phyloP scores from a whole-genome alignment of 2,113 vertebrate genomes.

The Ophthalmotilapia sp. region DNA sequence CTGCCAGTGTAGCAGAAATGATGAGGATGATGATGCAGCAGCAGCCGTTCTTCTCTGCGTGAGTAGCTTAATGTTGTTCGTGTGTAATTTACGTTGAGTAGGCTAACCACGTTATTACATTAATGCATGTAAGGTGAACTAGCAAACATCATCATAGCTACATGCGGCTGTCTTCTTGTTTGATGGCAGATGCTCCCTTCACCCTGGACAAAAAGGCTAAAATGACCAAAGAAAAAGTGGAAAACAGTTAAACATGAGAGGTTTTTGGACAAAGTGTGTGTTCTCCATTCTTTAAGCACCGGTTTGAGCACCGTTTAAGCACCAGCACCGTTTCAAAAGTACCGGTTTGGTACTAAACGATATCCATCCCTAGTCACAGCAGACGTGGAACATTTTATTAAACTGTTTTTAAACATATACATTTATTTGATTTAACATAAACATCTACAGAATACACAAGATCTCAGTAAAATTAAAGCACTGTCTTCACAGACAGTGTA shows the following conservation, averaged over 20 bases:
- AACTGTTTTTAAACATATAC: neutral
- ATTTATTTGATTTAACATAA: neutral
- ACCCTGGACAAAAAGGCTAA: too few species aligned
- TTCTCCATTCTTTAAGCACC: neutral
- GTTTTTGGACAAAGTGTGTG: accelerated
- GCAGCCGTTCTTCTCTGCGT: too few species aligned
- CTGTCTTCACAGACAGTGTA: neutral
- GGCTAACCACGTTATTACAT: too few species aligned
- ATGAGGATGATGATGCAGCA: too few species aligned
- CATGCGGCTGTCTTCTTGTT: accelerated
- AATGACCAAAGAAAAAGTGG: too few species aligned
- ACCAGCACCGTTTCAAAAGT: neutral
- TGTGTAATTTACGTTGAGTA: too few species aligned
- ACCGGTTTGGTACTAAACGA: neutral
- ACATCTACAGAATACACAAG: neutral
- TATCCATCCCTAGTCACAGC: neutral
- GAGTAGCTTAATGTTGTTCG: accelerated
- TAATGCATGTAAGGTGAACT: neutral
- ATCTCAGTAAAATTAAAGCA: neutral
- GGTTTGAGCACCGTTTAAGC: accelerated
- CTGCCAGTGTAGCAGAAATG: too few species aligned
- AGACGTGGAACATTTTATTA: neutral
- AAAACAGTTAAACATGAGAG: accelerated
- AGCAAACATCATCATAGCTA: accelerated
- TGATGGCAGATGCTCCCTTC: neutral